Conservation (phyloP, 1,140 invertebrate genomes). For the Ceratina australensis region DNA sequence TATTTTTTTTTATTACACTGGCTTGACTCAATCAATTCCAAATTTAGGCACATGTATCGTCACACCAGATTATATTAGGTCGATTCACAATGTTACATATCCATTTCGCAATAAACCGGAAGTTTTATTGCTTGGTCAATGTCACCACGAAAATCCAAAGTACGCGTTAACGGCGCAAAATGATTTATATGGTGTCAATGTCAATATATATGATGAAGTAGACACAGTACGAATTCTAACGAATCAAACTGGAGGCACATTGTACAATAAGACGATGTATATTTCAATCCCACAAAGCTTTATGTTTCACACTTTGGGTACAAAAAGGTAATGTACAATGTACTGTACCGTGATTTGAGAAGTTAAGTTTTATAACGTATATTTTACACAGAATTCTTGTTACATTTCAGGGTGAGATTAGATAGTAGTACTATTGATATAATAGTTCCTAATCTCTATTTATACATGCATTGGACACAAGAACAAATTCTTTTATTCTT, state of each 20-base stretch:
- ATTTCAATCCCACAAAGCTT: slow-evolving; percentile 67
- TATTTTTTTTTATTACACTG: slow-evolving; percentile 42
- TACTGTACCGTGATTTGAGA: slow-evolving; percentile 19
- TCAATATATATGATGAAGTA: slow-evolving; percentile 72
- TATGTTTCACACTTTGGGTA: slow-evolving; percentile 67
- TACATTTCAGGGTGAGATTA: slow-evolving; percentile 70
- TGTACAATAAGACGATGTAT: slow-evolving; percentile 70
- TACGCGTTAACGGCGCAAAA: slow-evolving; percentile 69
- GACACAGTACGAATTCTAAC: slow-evolving; percentile 70
- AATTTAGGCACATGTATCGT: slow-evolving; percentile 73
- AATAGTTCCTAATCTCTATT: slow-evolving; percentile 68
- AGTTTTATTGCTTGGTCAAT: slow-evolving; percentile 73
- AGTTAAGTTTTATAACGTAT: not conserved
- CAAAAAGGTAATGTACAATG: slow-evolving; percentile 69
- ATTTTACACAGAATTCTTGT: not conserved
- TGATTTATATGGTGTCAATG: slow-evolving; percentile 60
- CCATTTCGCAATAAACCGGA: slow-evolving; percentile 61
- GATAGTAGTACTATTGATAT: slow-evolving; percentile 71
- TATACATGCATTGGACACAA: slow-evolving; percentile 75
- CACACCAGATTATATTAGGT: slow-evolving; percentile 64
- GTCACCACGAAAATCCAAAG: slow-evolving; percentile 73
- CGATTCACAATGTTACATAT: slow-evolving; percentile 69
- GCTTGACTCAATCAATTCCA: slow-evolving; percentile 47
- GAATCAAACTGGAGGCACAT: slow-evolving; percentile 60
- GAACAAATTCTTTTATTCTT: slow-evolving; percentile 75